phyloP scores from a whole-genome alignment of 2,113 vertebrate genomes.

The Brachirus orientalis region DNA sequence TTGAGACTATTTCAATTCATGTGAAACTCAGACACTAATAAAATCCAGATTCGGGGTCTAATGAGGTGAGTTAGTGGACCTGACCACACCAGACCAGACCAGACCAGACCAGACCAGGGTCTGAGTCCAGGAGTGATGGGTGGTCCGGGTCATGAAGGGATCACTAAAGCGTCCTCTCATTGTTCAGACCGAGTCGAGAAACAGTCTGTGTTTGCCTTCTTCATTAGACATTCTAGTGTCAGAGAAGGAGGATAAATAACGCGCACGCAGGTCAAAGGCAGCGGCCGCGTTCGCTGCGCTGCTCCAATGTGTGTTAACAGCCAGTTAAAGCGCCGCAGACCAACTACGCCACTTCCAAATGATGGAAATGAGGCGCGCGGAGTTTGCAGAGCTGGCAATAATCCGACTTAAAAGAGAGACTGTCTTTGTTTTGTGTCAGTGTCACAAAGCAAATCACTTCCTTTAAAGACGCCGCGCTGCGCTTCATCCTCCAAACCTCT shows the following conservation, averaged over 20 bases:
- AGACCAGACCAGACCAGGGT: not conserved
- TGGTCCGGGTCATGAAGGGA: conserved; percentile 60
- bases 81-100: too few species aligned
- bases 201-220: conserved; percentile 79
- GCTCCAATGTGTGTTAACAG: conserved; percentile 82
- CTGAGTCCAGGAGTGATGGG: conserved; percentile 45
- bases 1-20: too few species aligned
- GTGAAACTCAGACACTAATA: too few species aligned
- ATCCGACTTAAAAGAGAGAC: conserved; percentile 79
- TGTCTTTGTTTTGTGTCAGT: conserved; percentile 58
- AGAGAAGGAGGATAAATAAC: conserved; percentile 75
- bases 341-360: conserved; percentile 61
- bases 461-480: conserved; percentile 61
- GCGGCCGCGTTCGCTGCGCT: conserved; percentile 38
- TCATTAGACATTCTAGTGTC: conserved; percentile 83
- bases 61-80: too few species aligned
- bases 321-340: conserved; percentile 50
- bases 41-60: too few species aligned
- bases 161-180: conserved; percentile 46
- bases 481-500: conserved; percentile 62
- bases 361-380: conserved; percentile 72
- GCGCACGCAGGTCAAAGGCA: conserved; percentile 74
- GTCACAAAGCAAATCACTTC: conserved; percentile 73
- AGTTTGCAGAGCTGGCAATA: conserved; percentile 84
- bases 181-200: conserved; percentile 51